Conservation (phyloP, 2,113 vertebrate genomes). For the Orientallactaga bullata region DNA sequence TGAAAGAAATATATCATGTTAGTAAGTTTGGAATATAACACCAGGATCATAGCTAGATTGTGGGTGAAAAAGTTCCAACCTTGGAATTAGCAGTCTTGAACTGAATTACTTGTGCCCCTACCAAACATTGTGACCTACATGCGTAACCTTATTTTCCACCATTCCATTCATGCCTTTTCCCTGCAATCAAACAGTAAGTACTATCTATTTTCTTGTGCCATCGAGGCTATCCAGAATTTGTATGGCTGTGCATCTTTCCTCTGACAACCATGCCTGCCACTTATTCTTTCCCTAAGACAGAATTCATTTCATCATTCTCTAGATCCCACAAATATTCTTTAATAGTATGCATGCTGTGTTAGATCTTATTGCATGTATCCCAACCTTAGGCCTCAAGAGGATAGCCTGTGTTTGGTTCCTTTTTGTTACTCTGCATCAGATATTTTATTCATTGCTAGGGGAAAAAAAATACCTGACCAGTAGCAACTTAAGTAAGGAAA, state of each 20-base stretch:
- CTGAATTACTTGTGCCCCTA: background rate
- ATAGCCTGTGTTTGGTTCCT: background rate
- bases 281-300: background rate
- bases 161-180: background rate
- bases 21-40: constrained; percentile 9
- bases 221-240: background rate
- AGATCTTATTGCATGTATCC: background rate
- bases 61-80: background rate
- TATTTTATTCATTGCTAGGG: too few relatives aligned
- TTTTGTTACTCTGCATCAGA: background rate
- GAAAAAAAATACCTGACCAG: too few relatives aligned
- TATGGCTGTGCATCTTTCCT: background rate
- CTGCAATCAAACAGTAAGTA: background rate
- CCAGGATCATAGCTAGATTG: background rate
- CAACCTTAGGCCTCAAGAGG: background rate
- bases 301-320: constrained; percentile 7
- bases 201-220: background rate
- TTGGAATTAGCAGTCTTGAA: background rate
- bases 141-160: background rate
- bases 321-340: background rate
- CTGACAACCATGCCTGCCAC: background rate
- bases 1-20: background rate
- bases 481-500: too few relatives aligned
- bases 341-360: background rate
- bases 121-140: background rate